These are phyloP conservation scores for Adelphocoris suturalis DNA, from an alignment of 2,888 invertebrate species.

Conservation along the genomic window DNA sequence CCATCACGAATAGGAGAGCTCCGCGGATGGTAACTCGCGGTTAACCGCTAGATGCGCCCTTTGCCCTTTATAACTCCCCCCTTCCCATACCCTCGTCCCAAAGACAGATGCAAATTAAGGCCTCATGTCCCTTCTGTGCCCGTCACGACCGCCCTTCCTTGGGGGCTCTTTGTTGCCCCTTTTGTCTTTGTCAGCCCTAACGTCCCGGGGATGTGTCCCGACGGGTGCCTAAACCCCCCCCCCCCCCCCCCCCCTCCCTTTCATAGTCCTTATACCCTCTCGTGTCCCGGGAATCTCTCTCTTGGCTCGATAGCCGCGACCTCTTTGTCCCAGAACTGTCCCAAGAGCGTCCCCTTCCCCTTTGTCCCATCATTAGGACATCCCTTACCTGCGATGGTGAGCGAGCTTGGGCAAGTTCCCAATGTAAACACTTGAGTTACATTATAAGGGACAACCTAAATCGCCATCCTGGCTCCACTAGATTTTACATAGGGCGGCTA, in stretches of 20 bases:
- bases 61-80: conserved; percentile 40
- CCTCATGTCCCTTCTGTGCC: conserved; percentile 43
- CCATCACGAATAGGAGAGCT: background rate
- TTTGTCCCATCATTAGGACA: conserved; percentile 32
- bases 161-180: background rate
- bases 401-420: conserved; percentile 23
- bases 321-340: conserved; percentile 3
- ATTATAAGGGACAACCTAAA: conserved; percentile 53
- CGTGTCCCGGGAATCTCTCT: conserved; percentile 19
- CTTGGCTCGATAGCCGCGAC: conserved; percentile 31
- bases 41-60: conserved; percentile 50
- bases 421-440: conserved; percentile 58
- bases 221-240: background rate
- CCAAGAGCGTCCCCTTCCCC: conserved; percentile 10
- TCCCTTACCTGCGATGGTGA: background rate
- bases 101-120: conserved; percentile 67
- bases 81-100: no score
- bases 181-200: conserved; percentile 63
- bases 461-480: background rate
- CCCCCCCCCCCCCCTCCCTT: background rate
- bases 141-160: conserved; percentile 35
- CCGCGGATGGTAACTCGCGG: conserved; percentile 37
- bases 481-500: no score
- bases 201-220: conserved; percentile 48
- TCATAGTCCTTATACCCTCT: background rate